Conservation (phyloP, 2,797 vertebrate species). For the Todus mexicanus region DNA sequence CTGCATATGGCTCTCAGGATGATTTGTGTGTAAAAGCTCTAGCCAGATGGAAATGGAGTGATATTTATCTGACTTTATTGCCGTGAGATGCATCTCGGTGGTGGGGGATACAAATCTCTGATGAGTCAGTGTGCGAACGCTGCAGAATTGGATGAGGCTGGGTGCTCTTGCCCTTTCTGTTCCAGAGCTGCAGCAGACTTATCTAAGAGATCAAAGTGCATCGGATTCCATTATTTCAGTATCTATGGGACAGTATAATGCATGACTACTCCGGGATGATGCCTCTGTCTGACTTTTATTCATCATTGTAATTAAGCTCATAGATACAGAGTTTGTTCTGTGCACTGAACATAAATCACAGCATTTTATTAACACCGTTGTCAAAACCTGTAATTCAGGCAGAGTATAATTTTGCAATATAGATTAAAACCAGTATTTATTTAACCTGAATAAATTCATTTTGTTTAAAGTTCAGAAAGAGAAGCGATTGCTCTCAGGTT, state of each 20-base stretch:
- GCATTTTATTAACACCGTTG: neutral
- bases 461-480: neutral
- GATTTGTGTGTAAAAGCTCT: neutral
- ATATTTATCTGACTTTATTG: slow-evolving; percentile 11
- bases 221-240: slow-evolving; percentile 30
- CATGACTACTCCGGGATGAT: slow-evolving; percentile 12
- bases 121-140: neutral
- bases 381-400: neutral
- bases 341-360: neutral
- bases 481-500: neutral
- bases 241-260: slow-evolving; percentile 24
- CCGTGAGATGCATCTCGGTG: neutral
- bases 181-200: neutral
- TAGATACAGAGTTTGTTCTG: slow-evolving; percentile 23
- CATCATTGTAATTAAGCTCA: slow-evolving; percentile 46
- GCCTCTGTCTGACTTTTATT: slow-evolving; percentile 32
- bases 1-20: neutral
- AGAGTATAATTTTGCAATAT: neutral
- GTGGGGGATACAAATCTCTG: neutral
- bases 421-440: neutral
- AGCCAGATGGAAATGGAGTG: slow-evolving; percentile 10
- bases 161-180: slow-evolving; percentile 32
- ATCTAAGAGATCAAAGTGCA: slow-evolving; percentile 42
- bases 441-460: slow-evolving; percentile 3
- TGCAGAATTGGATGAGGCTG: slow-evolving; percentile 23